These are phyloP conservation scores for Bradypus variegatus DNA, from an alignment of 2,797 vertebrate species.

Conservation along the genomic window DNA sequence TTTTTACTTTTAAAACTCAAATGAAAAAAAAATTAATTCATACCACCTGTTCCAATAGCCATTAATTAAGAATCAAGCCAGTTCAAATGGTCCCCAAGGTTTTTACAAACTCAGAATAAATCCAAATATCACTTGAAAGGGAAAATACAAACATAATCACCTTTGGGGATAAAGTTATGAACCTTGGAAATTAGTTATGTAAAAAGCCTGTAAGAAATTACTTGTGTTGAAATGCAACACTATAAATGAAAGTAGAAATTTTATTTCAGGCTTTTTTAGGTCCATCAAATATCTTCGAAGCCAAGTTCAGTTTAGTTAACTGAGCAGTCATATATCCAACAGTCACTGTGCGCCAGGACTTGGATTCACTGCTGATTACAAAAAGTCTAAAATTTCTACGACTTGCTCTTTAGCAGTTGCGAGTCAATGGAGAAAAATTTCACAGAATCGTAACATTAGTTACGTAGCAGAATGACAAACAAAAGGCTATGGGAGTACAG, in stretches of 20 bases:
- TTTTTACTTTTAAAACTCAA: constrained; percentile 45
- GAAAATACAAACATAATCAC: constrained; percentile 6
- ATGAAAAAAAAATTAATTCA: constrained; percentile 21
- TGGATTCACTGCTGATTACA: neutral
- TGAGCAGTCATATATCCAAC: neutral
- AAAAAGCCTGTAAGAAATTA: neutral
- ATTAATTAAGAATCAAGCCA: neutral
- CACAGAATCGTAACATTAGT: neutral
- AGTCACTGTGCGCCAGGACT: neutral
- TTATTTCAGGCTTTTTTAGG: neutral
- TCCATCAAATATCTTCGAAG: neutral
- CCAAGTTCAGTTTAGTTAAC: neutral
- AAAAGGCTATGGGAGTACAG: neutral
- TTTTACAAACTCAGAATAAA: constrained; percentile 26
- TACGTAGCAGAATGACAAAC: neutral
- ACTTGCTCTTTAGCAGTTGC: neutral
- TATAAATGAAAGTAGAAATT: neutral
- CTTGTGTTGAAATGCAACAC: neutral
- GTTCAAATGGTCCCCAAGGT: neutral
- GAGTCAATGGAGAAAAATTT: neutral
- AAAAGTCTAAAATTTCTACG: neutral
- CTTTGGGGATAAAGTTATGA: neutral
- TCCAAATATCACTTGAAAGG: neutral
- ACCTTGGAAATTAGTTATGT: neutral
- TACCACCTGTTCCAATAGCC: neutral